A percentile compares a stretch with the other conserved stretches of the same genome.
phyloP scores from a whole-genome alignment of 2,113 vertebrate genomes.

The Mugil cephalus region DNA sequence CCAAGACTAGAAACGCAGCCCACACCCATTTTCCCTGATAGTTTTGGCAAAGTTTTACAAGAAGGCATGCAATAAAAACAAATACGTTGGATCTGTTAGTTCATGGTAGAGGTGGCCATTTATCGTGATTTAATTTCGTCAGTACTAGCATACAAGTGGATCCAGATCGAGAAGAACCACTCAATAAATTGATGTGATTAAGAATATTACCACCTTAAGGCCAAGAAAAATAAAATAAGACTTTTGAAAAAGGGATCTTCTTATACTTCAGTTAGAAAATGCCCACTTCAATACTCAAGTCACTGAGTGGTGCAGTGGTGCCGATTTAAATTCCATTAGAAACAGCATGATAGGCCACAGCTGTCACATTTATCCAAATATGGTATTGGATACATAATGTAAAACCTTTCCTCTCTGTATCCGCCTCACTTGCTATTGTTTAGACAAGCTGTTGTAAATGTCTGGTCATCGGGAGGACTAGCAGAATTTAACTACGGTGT shows the following conservation, averaged over 20 bases:
- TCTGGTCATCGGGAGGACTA: constrained; percentile 59
- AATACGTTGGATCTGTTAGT: constrained; percentile 29
- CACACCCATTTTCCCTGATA: constrained; percentile 27
- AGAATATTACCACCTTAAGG: constrained; percentile 16
- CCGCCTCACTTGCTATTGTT: constrained; percentile 73
- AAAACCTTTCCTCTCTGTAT: constrained; percentile 46
- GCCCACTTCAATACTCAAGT: neutral
- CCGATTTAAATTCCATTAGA: constrained; percentile 24
- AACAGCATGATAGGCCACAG: constrained; percentile 55
- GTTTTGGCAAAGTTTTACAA: constrained; percentile 26
- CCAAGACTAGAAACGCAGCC: constrained; percentile 15
- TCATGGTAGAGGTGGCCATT: constrained; percentile 26
- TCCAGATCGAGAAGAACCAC: constrained; percentile 33
- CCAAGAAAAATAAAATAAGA: too few relatives aligned
- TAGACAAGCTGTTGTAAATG: constrained; percentile 78
- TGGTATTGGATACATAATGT: constrained; percentile 53
- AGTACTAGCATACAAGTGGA: constrained; percentile 11
- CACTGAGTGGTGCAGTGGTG: neutral
- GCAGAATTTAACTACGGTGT: constrained; percentile 48
- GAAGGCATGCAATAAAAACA: constrained; percentile 43
- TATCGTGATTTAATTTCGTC: constrained; percentile 41
- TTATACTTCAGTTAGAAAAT: neutral
- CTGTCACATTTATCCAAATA: constrained; percentile 70
- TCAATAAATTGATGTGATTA: constrained; percentile 10
- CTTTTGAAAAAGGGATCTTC: neutral